A percentile compares a stretch with the other conserved stretches of the same genome.
Evolutionary conservation across 2,113 vertebrate genomes (phyloP).

Genomic region (Engystomops pustulosus): DNA sequence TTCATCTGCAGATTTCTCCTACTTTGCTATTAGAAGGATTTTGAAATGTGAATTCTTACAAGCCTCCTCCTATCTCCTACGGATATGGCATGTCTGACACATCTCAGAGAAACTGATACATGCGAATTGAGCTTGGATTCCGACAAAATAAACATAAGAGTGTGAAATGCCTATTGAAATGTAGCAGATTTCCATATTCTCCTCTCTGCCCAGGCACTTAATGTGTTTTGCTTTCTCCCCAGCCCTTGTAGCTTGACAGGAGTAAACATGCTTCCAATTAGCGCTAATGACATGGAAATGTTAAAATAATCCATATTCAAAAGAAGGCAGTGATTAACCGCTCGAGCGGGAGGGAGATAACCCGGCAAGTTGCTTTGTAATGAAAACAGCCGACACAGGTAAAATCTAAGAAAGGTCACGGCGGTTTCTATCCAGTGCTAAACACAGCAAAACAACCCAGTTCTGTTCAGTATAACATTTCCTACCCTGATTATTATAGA

Average conservation of each 20-base stretch:
- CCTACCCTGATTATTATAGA: not conserved
- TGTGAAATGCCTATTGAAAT: slow-evolving; percentile 11
- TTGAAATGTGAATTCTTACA: not conserved
- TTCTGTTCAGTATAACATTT: not conserved
- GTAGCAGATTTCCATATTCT: slow-evolving; percentile 15
- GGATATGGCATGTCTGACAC: slow-evolving; percentile 7
- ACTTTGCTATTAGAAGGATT: not conserved
- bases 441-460: not conserved
- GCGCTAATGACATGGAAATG: slow-evolving; percentile 19
- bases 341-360: not conserved
- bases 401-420: slow-evolving; percentile 1
- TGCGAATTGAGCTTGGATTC: not conserved
- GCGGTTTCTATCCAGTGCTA: not conserved
- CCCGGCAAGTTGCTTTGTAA: not conserved
- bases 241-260: slow-evolving; percentile 7
- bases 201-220: not conserved
- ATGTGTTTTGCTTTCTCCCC: not conserved
- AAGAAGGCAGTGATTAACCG: not conserved
- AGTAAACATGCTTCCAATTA: slow-evolving; percentile 14
- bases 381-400: not conserved
- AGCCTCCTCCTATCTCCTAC: not conserved
- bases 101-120: not conserved
- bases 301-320: slow-evolving; percentile 24
- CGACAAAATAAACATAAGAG: slow-evolving; percentile 14
- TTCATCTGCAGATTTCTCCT: not conserved